phyloP scores from a whole-genome alignment of 2,888 invertebrate genomes.

The Actias luna region DNA sequence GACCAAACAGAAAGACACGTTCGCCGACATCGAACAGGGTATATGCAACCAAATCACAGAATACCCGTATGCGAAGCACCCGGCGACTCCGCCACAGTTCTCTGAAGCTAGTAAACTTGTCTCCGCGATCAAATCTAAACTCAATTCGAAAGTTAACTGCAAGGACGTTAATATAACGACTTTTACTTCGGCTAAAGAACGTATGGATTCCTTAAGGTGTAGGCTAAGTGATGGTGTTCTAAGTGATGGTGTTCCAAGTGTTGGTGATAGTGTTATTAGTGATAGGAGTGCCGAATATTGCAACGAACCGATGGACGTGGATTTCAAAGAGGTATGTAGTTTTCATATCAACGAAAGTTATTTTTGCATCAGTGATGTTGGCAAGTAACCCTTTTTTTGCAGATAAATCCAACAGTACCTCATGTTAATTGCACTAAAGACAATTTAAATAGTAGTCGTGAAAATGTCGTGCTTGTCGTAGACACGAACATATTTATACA shows the following conservation, averaged over 20 bases:
- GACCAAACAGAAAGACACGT: slow-evolving; percentile 63
- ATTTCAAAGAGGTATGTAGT: slow-evolving; percentile 55
- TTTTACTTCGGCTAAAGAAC: slow-evolving; percentile 52
- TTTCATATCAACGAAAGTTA: too few relatives aligned
- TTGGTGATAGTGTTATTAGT: slow-evolving; percentile 29
- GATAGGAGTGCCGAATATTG: slow-evolving; percentile 28
- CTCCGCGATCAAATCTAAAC: slow-evolving; percentile 71
- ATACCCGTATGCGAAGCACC: slow-evolving; percentile 70
- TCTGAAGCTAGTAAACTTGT: slow-evolving; percentile 71
- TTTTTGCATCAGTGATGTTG: too few relatives aligned
- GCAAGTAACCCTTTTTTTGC: slow-evolving; percentile 30
- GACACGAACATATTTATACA: slow-evolving; percentile 78
- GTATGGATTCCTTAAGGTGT: slow-evolving; percentile 51
- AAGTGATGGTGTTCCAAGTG: slow-evolving; percentile 42
- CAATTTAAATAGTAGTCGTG: slow-evolving; percentile 34
- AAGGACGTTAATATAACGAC: slow-evolving; percentile 41
- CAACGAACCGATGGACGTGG: slow-evolving; percentile 66
- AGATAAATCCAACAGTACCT: slow-evolving; percentile 44
- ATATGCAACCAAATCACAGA: slow-evolving; percentile 69
- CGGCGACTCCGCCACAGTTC: slow-evolving; percentile 73
- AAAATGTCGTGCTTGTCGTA: slow-evolving; percentile 64
- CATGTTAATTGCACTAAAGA: slow-evolving; percentile 41
- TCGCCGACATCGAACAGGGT: slow-evolving; percentile 72
- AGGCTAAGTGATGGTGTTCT: slow-evolving; percentile 54
- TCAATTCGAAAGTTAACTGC: slow-evolving; percentile 51